phyloP scores from a whole-genome alignment of 2,113 vertebrate species.

The Cyphomyrus discorhynchus region DNA sequence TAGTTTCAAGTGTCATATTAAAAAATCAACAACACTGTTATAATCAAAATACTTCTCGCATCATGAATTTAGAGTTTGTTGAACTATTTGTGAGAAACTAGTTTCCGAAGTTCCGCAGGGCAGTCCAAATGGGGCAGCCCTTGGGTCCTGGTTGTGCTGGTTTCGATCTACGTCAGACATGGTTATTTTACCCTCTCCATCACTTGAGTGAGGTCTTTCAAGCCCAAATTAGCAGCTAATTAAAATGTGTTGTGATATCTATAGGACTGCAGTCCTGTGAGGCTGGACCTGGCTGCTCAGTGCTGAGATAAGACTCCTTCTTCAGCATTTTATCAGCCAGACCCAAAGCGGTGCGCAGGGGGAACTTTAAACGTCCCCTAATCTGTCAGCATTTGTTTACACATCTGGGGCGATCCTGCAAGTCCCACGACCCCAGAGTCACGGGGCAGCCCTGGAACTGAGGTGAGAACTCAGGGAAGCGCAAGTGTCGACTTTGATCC shows the following conservation, averaged over 20 bases:
- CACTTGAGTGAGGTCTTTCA: background rate
- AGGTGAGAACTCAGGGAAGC: background rate
- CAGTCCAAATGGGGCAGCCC: background rate
- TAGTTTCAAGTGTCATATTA: background rate
- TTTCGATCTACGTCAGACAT: background rate
- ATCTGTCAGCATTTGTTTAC: background rate
- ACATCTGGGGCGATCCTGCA: background rate
- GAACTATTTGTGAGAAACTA: background rate
- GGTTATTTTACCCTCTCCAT: background rate
- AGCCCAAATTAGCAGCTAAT: slow-evolving; percentile 1
- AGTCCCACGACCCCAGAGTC: background rate
- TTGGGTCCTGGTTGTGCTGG: background rate
- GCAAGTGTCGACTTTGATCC: background rate
- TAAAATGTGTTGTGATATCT: background rate
- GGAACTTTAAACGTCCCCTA: background rate
- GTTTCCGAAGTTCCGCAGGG: background rate
- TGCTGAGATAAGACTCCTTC: background rate
- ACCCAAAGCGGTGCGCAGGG: background rate
- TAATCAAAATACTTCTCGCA: background rate
- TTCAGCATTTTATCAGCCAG: background rate
- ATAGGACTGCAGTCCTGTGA: background rate
- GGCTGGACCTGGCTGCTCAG: background rate
- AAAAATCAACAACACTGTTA: background rate
- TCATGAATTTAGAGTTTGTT: background rate
- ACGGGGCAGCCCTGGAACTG: background rate